phyloP scores from a whole-genome alignment of 2,888 invertebrate genomes.

The Dichetophora obliterata region DNA sequence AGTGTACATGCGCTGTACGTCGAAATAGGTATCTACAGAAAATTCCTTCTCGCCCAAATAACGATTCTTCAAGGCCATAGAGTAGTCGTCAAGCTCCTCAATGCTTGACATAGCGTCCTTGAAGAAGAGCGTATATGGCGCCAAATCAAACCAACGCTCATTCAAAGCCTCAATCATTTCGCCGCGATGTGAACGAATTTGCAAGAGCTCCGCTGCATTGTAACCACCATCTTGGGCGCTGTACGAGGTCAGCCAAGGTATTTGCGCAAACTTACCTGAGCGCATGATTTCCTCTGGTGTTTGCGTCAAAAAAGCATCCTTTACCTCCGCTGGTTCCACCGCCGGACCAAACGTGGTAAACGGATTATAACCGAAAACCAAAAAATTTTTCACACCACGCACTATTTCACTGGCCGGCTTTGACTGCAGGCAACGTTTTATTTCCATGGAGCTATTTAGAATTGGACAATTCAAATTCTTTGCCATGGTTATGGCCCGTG shows the following conservation, averaged over 20 bases:
- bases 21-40: constrained; percentile 70
- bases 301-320: constrained; percentile 76
- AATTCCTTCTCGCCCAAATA: constrained; percentile 53
- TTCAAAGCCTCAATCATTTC: constrained; percentile 73
- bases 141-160: constrained; percentile 71
- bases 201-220: constrained; percentile 72
- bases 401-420: constrained; percentile 76
- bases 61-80: constrained; percentile 46
- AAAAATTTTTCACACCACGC: constrained; percentile 65
- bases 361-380: constrained; percentile 75
- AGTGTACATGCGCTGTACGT: constrained; percentile 72
- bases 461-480: constrained; percentile 75
- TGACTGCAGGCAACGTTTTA: constrained; percentile 76
- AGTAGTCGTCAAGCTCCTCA: constrained; percentile 57
- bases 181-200: constrained; percentile 55
- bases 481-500: constrained; percentile 76
- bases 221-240: constrained; percentile 82
- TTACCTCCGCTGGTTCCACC: constrained; percentile 72
- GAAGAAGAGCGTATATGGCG: constrained; percentile 75
- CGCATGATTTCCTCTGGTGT: constrained; percentile 76
- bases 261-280: constrained; percentile 74
- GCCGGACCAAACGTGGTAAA: constrained; percentile 82
- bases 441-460: constrained; percentile 70
- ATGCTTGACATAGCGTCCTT: constrained; percentile 73
- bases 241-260: constrained; percentile 80